Conservation (phyloP, 1,140 invertebrate genomes). For the Bombus waltoni region DNA sequence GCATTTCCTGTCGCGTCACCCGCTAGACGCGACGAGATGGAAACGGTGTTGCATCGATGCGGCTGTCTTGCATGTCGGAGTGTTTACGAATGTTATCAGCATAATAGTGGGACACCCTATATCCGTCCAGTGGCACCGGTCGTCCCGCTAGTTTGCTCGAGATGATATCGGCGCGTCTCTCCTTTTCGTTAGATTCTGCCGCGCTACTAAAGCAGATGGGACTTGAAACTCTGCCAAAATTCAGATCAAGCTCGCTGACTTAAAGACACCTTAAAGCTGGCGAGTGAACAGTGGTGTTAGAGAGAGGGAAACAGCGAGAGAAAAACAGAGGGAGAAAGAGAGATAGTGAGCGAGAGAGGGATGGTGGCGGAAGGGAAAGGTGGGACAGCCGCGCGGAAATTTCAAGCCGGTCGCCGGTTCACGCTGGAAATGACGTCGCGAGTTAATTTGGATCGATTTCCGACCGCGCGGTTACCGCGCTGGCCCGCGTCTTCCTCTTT, state of each 20-base stretch:
- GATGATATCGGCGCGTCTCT: slow-evolving; percentile 77
- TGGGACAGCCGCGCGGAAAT: slow-evolving; percentile 51
- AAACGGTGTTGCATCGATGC: slow-evolving; percentile 49
- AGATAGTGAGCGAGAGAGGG: not conserved
- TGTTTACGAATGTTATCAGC: slow-evolving; percentile 72
- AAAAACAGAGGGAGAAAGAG: too few relatives aligned
- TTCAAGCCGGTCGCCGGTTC: slow-evolving; percentile 48
- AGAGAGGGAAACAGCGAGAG: too few relatives aligned
- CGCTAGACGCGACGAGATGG: slow-evolving; percentile 60
- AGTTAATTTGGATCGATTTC: slow-evolving; percentile 66
- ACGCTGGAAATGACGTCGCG: slow-evolving; percentile 64
- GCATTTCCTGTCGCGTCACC: slow-evolving; percentile 64
- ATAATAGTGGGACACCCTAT: slow-evolving; percentile 71
- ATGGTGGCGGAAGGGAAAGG: too few relatives aligned
- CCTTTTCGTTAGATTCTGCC: slow-evolving; percentile 78
- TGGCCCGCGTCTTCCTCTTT: slow-evolving; percentile 41
- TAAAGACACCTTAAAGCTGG: slow-evolving; percentile 75
- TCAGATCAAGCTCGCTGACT: slow-evolving; percentile 74
- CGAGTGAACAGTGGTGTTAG: not conserved
- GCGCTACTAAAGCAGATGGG: slow-evolving; percentile 77
- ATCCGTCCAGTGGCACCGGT: slow-evolving; percentile 64
- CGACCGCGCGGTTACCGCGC: slow-evolving; percentile 56
- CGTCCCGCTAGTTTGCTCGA: slow-evolving; percentile 76
- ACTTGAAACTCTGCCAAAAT: slow-evolving; percentile 80
- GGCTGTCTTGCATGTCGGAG: slow-evolving; percentile 43